Conservation (phyloP, 2,113 vertebrate genomes). For the Sinocyclocheilus anshuiensis region DNA sequence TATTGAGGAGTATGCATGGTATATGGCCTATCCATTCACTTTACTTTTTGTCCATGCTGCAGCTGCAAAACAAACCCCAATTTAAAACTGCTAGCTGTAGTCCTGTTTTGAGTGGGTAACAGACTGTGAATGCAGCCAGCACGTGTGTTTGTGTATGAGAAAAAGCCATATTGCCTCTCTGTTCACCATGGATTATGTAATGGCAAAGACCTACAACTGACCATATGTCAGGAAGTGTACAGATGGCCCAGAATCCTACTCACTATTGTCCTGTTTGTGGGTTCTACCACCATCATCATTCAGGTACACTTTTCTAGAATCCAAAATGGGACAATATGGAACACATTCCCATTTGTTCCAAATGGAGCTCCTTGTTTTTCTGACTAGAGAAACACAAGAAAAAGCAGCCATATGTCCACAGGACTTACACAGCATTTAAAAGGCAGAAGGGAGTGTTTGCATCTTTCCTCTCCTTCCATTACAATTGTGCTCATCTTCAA, state of each 20-base stretch:
- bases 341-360: constrained; percentile 46
- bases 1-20: background rate
- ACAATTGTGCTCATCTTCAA: constrained; percentile 47
- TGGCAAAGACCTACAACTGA: constrained; percentile 57
- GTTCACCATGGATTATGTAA: constrained; percentile 60
- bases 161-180: constrained; percentile 56
- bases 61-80: constrained; percentile 27
- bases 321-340: constrained; percentile 29
- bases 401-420: constrained; percentile 54
- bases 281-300: constrained; percentile 26
- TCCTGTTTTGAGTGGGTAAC: constrained; percentile 43
- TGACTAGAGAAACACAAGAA: constrained; percentile 51
- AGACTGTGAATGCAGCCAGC: constrained; percentile 44
- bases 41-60: constrained; percentile 24
- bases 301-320: constrained; percentile 47
- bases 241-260: constrained; percentile 47
- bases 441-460: background rate
- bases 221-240: constrained; percentile 57
- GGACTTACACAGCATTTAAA: constrained; percentile 47
- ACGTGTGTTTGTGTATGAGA: constrained; percentile 47
- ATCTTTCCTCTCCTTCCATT: constrained; percentile 42
- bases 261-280: constrained; percentile 42
- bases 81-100: constrained; percentile 51
- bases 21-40: background rate
- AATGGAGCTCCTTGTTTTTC: constrained; percentile 43